These are phyloP conservation scores for Pheosia gnoma DNA, from an alignment of 2,888 invertebrate species.

Conservation along the genomic window DNA sequence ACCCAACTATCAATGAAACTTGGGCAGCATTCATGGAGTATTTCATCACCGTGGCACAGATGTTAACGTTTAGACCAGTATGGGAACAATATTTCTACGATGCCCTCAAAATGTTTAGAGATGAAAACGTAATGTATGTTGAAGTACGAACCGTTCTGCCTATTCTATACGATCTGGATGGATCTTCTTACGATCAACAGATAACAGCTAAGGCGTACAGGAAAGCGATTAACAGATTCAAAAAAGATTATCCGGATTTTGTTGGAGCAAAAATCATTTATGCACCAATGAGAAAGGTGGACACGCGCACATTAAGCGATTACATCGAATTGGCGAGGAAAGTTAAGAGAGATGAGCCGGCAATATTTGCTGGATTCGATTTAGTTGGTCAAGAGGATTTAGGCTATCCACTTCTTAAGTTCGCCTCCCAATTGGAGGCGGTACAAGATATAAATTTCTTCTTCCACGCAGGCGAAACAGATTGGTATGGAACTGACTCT, in stretches of 20 bases:
- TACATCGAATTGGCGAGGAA: conserved; percentile 70
- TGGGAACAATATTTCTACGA: conserved; percentile 87
- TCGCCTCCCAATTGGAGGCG: conserved; percentile 81
- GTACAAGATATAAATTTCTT: conserved; percentile 85
- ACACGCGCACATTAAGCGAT: conserved; percentile 56
- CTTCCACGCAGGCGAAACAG: conserved; percentile 93
- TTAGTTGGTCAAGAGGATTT: conserved; percentile 91
- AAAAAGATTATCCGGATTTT: conserved; percentile 85
- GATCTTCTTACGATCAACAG: conserved; percentile 77
- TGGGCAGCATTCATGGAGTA: conserved; percentile 85
- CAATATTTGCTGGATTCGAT: conserved; percentile 90
- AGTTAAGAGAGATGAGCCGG: conserved; percentile 82
- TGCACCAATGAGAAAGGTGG: conserved; percentile 83
- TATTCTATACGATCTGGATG: conserved; percentile 86
- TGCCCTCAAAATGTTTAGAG: conserved; percentile 84
- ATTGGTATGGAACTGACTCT: conserved; percentile 87
- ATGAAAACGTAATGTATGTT: conserved; percentile 88
- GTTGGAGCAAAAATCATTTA: conserved; percentile 89
- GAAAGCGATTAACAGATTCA: conserved; percentile 83
- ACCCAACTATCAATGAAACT: conserved; percentile 80
- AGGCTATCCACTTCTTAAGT: conserved; percentile 86
- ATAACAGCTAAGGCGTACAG: conserved; percentile 85
- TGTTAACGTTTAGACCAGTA: conserved; percentile 86
- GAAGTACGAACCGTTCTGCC: conserved; percentile 88
- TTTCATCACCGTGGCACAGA: conserved; percentile 78